Base-by-base conservation (phyloP, 2,888 invertebrate species). In the Hetaerina titia region DNA sequence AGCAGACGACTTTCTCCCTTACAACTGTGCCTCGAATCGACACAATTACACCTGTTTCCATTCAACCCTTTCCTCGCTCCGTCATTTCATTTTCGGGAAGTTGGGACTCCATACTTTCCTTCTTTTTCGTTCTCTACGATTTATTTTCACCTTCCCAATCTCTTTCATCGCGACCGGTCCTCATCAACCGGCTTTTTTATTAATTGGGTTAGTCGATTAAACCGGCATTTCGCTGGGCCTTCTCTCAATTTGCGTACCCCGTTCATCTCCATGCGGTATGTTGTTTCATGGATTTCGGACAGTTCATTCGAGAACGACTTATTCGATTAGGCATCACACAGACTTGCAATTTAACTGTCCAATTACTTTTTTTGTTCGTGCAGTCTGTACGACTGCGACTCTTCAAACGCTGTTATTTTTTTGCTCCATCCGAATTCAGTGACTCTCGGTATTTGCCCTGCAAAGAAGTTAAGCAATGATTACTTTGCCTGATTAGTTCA, bases 161-260 rank as follows among this genome's bases (percentile, higher is more conserved):
- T 81, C 31, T 81, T 81, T 81, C 81, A 31, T 81, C 69, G 69
- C 69, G 69, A 22, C 81, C 31, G 5, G 81, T 31, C 13, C 81
- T 81, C 81, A 81, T 81, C 81, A 81, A 81, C 81, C 13, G 31
- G 81, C n/a, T 74, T 81, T 45, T 81, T 31, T 81, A 81, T 81
- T 81, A 31, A 81, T 81, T 81, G 81, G 81, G 25, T 81, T 81
- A 13, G 81, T 81, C 81, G 81, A 81, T 31, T 81, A 15, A 31
- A 31, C n/a, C 81, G 31, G 9, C 5, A 31, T 81, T 81, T 81
- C 13, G n/a, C 81, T 15, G 31, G 13, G 11, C 31, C 15, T 31
- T 81, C 31, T 15, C 31, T 31, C 81, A 9, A 31, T 81, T 31
- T 31, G 31, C 31, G 31, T 81, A 19, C 69, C 69, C 8, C n/a